Base-by-base conservation (phyloP, 2,113 vertebrate species). In the Sebastes fasciatus region DNA sequence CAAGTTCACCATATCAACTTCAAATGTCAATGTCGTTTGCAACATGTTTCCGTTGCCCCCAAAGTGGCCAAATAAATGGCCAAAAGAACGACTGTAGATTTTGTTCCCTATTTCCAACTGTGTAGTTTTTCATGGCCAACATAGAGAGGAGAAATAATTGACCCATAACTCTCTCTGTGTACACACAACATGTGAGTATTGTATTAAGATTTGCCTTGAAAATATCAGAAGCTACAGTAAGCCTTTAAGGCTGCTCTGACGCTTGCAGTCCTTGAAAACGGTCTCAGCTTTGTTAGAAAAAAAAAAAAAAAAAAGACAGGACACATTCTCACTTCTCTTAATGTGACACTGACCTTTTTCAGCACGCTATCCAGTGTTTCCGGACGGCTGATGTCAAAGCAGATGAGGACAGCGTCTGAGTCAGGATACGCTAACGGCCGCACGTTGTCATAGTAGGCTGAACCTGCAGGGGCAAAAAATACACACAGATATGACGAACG, bases 391-490 rank as follows among this genome's bases (percentile, higher is more conserved):
- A 95, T 92, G 89, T 95, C 94, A 8, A 95, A 95, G 86, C 93
- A 94, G 89, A 95, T 90, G 85, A 95, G 94, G 6, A 95, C 94
- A 1, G 94, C 94, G 42, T 95, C 94, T 0, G 94, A 77, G 65
- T 95, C 94, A 0, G 94, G 94, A 12, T 94, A 95, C 1, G 94
- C 94, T 4, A 95, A 26, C 0, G 94, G 94, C 46, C 94, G 76
- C 78, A 95, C 94, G 1, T 94, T 95, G 87, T 95, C 93, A 10
- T 95, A 95, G 83, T 95, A 95, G 43, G 93, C 78, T n/a, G 94
- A 93, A 86, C 94, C 94, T 95, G 84, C 2, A 4, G 79, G 61
- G 0, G 42, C 1, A 19, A 51, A 64, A 79, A 51, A 74, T 1
- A 82, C 9, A 86, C 52, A 81, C 26, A 78, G 57, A 63, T 42